phyloP scores from a whole-genome alignment of 2,113 vertebrate species.

The Dendropsophus ebraccatus region DNA sequence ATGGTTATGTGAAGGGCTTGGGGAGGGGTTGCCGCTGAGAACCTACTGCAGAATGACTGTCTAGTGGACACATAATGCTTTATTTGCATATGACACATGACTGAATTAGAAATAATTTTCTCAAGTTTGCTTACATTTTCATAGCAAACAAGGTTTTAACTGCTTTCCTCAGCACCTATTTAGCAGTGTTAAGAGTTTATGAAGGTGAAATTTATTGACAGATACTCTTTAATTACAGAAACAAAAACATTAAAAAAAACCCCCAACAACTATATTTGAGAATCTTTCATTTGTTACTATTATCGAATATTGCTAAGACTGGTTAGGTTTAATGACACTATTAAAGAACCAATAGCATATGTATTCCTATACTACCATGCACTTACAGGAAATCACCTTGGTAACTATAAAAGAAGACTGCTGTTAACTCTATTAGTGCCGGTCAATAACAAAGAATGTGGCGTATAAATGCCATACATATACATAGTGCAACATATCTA shows the following conservation, averaged over 20 bases:
- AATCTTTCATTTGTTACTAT: not conserved
- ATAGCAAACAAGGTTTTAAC: no score
- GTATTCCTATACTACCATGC: not conserved
- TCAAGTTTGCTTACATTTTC: no score
- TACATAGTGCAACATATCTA: not conserved
- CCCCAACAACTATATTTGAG: no score
- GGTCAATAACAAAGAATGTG: not conserved
- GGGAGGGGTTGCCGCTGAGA: no score
- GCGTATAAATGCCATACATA: not conserved
- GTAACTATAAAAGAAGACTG: not conserved
- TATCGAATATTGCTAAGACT: not conserved
- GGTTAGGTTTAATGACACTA: not conserved
- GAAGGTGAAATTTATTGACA: no score
- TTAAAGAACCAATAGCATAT: not conserved
- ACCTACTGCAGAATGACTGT: no score
- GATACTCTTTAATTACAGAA: not conserved
- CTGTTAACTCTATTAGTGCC: not conserved
- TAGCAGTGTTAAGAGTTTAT: no score
- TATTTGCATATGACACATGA: no score
- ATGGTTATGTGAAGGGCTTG: no score
- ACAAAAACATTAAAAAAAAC: not conserved
- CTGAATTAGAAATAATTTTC: no score
- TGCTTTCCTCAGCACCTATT: no score
- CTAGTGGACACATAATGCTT: no score
- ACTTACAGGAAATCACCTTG: conserved; percentile 5